Percentiles rank a stretch among this genome's conserved stretches.
Conservation (phyloP, 1,140 invertebrate genomes). For the Rhopalosiphum maidis region DNA sequence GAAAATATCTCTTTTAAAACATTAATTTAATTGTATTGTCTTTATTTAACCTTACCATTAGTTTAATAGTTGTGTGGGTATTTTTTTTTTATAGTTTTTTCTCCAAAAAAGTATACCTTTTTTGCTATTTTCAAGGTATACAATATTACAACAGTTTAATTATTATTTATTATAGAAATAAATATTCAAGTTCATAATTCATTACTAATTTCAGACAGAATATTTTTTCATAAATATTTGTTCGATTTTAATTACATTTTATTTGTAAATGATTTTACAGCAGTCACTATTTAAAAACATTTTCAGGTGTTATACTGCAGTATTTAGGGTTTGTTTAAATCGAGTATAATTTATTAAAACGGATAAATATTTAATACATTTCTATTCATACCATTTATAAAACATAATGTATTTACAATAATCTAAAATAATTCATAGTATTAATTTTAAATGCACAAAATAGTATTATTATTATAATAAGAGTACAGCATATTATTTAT, state of each 20-base stretch:
- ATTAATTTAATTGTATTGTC: too few species aligned
- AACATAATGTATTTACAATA: background rate
- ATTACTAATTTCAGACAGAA: too few species aligned
- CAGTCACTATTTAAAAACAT: background rate
- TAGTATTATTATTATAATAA: too few species aligned
- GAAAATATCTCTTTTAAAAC: too few species aligned
- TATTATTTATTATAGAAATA: background rate
- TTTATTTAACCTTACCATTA: too few species aligned
- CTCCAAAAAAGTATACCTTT: background rate
- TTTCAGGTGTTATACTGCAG: background rate
- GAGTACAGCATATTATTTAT: too few species aligned
- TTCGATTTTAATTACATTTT: too few species aligned
- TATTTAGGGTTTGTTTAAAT: background rate
- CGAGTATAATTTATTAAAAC: background rate
- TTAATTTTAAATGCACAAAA: too few species aligned
- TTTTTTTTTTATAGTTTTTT: too few species aligned
- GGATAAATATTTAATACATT: background rate
- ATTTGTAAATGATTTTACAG: background rate
- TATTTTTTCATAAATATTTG: too few species aligned
- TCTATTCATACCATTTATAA: background rate
- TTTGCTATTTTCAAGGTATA: background rate
- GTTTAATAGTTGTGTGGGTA: background rate
- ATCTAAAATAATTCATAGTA: too few species aligned
- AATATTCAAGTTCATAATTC: too few species aligned
- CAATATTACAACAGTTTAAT: background rate